phyloP scores from a whole-genome alignment of 2,113 vertebrate species.

The Mohoua ochrocephala region DNA sequence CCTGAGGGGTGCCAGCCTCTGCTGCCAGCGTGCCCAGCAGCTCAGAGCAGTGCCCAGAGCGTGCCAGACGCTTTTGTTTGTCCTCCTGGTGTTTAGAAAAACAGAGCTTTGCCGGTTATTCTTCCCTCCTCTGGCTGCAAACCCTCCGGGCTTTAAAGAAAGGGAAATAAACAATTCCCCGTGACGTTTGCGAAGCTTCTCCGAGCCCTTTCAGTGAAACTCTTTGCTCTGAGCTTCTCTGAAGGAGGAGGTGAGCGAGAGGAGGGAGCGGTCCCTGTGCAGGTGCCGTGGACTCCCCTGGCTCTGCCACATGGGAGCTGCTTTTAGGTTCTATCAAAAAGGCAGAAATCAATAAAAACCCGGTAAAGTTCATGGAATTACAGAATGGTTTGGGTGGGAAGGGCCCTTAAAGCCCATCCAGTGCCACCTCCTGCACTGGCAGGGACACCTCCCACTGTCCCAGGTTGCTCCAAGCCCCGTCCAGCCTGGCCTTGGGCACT shows the following conservation, averaged over 20 bases:
- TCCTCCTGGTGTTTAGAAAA: not conserved
- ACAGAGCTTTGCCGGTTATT: not conserved
- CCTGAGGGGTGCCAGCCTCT: not conserved
- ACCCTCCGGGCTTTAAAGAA: not conserved
- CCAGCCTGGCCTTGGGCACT: not conserved
- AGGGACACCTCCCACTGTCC: not conserved
- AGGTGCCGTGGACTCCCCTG: accelerated
- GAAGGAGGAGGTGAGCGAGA: not conserved
- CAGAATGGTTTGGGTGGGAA: not conserved
- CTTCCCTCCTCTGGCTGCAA: not conserved
- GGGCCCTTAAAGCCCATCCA: not conserved
- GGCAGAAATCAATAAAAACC: not conserved
- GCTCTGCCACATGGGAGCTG: accelerated
- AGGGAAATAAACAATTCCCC: not conserved
- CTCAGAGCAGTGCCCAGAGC: not conserved
- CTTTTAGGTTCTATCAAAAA: not conserved
- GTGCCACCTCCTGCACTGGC: not conserved
- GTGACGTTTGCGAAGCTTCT: not conserved
- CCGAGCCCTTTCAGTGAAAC: not conserved
- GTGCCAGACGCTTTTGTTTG: not conserved
- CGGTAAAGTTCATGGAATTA: not conserved
- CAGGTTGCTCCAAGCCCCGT: not conserved
- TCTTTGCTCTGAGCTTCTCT: not conserved
- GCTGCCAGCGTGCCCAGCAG: not conserved
- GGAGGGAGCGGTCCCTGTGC: not conserved